These are phyloP conservation scores for Shinisaurus crocodilurus DNA, from an alignment of 2,113 vertebrate genomes.

Conservation along the genomic window DNA sequence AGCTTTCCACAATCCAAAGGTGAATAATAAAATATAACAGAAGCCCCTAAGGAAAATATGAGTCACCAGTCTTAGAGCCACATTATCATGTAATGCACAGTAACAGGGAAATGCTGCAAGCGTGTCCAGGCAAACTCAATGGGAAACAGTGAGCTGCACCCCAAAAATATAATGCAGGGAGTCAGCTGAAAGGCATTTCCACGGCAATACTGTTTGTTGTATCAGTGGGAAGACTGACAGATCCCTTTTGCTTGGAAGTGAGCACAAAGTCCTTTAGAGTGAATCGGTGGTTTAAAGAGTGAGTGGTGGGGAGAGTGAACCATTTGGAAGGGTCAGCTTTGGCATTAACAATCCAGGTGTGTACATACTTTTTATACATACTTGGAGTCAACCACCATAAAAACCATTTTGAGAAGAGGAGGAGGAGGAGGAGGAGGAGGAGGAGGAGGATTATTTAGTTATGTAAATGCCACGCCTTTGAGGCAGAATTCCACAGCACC, in stretches of 20 bases:
- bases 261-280: conserved; percentile 18
- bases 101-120: conserved; percentile 72
- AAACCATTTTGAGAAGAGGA: not conserved
- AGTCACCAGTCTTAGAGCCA: conserved; percentile 73
- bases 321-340: not conserved
- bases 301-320: not conserved
- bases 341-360: conserved; percentile 21
- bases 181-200: conserved; percentile 60
- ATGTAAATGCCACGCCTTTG: conserved; percentile 37
- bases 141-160: conserved; percentile 61
- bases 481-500: conserved; percentile 32
- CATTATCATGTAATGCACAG: conserved; percentile 74
- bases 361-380: not conserved
- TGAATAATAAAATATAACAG: conserved; percentile 68
- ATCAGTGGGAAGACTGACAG: conserved; percentile 12
- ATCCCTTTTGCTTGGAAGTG: not conserved
- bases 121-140: conserved; percentile 74
- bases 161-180: conserved; percentile 66
- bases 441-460: not conserved
- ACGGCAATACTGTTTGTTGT: conserved; percentile 46
- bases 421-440: not conserved
- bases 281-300: conserved; percentile 13
- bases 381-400: not conserved
- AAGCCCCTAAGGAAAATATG: conserved; percentile 69
- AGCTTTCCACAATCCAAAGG: conserved; percentile 70